Evolutionary conservation across 2,113 vertebrate genomes (phyloP).

Genomic region (Poeciliopsis retropinna): DNA sequence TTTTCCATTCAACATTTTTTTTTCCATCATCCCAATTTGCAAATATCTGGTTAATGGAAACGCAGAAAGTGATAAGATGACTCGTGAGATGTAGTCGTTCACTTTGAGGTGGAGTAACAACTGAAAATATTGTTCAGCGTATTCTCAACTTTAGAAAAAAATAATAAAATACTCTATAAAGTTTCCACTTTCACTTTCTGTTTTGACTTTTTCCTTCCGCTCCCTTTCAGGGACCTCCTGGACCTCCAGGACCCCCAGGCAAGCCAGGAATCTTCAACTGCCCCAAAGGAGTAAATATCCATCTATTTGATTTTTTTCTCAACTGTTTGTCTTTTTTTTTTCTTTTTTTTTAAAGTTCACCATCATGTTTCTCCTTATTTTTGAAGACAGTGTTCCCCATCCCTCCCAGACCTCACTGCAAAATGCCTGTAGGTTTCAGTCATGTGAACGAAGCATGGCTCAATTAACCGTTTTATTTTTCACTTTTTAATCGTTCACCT

Average conservation of each 20-base stretch:
- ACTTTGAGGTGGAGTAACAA: too few relatives aligned
- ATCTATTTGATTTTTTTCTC: background rate
- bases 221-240: conserved; percentile 83
- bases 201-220: background rate
- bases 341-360: conserved; percentile 21
- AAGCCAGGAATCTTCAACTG: conserved; percentile 86
- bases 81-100: too few relatives aligned
- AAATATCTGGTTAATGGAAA: too few relatives aligned
- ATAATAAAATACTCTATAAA: background rate
- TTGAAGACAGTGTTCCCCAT: conserved; percentile 90
- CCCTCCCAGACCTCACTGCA: conserved; percentile 91
- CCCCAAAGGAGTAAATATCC: conserved; percentile 90
- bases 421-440: conserved; percentile 86
- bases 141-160: too few relatives aligned
- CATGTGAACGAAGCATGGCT: background rate
- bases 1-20: too few relatives aligned
- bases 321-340: background rate
- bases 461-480: conserved; percentile 1
- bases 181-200: background rate
- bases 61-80: too few relatives aligned
- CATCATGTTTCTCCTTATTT: conserved; percentile 36
- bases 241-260: conserved; percentile 88
- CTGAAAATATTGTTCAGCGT: too few relatives aligned
- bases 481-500: background rate
- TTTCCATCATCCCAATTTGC: too few relatives aligned